Conservation (phyloP, 2,113 vertebrate species). For the Campylomormyrus tamandua region DNA sequence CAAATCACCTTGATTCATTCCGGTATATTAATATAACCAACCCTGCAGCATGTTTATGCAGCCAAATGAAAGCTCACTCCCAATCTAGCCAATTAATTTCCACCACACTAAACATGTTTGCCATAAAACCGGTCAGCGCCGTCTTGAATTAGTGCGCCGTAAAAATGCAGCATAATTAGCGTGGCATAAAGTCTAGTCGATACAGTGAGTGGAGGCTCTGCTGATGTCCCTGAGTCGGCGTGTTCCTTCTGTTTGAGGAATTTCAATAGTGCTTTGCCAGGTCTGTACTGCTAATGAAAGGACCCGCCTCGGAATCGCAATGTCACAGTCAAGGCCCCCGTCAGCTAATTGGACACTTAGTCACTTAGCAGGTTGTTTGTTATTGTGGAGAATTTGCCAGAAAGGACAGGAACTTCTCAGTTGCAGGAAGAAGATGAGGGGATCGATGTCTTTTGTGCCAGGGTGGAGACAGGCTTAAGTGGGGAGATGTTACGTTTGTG, state of each 20-base stretch:
- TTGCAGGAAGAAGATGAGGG: not conserved
- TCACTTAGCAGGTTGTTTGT: not conserved
- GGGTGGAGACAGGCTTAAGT: not conserved
- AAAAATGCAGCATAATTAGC: not conserved
- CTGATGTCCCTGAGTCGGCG: not conserved
- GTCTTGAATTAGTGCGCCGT: not conserved
- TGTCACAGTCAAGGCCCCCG: not conserved
- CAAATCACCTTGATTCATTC: slow-evolving; percentile 1
- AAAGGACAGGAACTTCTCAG: not conserved
- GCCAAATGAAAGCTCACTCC: not conserved
- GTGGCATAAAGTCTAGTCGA: not conserved
- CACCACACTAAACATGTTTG: not conserved
- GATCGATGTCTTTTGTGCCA: not conserved
- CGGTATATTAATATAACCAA: not conserved
- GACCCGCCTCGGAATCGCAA: not conserved
- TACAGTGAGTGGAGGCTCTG: not conserved
- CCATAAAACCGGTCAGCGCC: not conserved
- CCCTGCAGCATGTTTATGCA: not conserved
- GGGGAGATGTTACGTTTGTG: not conserved
- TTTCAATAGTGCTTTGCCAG: not conserved
- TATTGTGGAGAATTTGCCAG: not conserved
- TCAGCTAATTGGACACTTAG: not conserved
- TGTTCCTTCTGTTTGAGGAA: not conserved
- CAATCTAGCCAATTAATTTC: slow-evolving; percentile 4
- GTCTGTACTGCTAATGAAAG: not conserved